Percentiles rank a stretch among this genome's conserved stretches.
phyloP scores from a whole-genome alignment of 1,140 invertebrate genomes.

The Halictus rubicundus region DNA sequence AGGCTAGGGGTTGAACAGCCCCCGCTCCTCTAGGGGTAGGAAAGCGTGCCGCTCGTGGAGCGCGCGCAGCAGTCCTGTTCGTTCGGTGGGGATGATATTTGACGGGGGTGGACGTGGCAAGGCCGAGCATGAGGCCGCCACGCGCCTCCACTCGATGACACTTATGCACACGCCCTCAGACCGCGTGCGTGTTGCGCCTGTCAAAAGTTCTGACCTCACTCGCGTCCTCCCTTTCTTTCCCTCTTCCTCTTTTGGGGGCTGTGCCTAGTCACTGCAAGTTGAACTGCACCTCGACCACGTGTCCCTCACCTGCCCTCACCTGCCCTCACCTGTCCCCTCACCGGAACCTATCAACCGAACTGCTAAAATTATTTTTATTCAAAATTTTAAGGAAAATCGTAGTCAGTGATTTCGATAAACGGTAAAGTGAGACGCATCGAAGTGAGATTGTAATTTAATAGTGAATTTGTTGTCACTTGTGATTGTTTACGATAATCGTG shows the following conservation, averaged over 20 bases:
- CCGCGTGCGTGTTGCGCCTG: constrained; percentile 52
- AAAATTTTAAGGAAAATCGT: too few relatives aligned
- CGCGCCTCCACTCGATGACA: constrained; percentile 71
- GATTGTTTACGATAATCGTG: too few relatives aligned
- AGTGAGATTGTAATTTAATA: background rate
- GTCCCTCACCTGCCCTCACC: background rate
- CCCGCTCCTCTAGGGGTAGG: constrained; percentile 1
- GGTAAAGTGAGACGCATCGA: background rate
- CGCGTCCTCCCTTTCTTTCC: constrained; percentile 10
- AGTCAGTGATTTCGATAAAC: background rate
- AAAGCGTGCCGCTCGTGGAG: constrained; percentile 42
- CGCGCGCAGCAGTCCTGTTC: constrained; percentile 64
- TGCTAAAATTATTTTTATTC: too few relatives aligned
- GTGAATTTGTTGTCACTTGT: background rate
- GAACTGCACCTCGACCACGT: constrained; percentile 4
- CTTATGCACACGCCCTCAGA: constrained; percentile 65
- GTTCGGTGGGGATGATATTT: constrained; percentile 67
- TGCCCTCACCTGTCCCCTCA: too few relatives aligned
- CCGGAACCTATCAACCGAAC: too few relatives aligned
- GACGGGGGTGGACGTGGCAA: constrained; percentile 62
- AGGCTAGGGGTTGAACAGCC: constrained; percentile 1
- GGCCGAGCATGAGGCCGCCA: constrained; percentile 73
- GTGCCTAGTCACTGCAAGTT: background rate
- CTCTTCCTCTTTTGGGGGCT: constrained; percentile 6
- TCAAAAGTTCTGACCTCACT: constrained; percentile 40